Evolutionary conservation across 2,113 vertebrate genomes (phyloP).

Genomic region (Pedetes capensis): DNA sequence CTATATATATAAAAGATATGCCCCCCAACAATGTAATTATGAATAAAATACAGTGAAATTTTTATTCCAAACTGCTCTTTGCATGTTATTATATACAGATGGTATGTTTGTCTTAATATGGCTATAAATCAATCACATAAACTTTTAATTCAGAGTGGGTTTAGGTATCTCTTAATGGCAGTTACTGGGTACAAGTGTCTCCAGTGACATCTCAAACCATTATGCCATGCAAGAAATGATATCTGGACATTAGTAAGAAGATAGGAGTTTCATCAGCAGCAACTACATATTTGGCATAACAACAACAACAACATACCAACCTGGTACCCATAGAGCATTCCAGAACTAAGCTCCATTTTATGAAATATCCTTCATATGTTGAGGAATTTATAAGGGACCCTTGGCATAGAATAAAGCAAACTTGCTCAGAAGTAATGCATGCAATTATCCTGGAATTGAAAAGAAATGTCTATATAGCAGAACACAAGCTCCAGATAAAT

Average conservation of each 20-base stretch:
- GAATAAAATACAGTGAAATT: conserved; percentile 45
- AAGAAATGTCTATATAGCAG: conserved; percentile 68
- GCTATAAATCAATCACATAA: not conserved
- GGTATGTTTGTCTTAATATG: not conserved
- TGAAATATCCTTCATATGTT: conserved; percentile 47
- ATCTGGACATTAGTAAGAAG: conserved; percentile 76
- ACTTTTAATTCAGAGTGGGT: not conserved
- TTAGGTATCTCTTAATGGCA: not conserved
- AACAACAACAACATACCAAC: no score
- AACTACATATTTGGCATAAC: conserved; percentile 41
- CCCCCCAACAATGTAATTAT: not conserved
- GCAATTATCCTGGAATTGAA: conserved; percentile 70
- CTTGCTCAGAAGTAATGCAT: conserved; percentile 62
- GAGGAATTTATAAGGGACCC: conserved; percentile 45
- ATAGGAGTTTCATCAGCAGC: conserved; percentile 22
- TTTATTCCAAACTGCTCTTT: conserved; percentile 15
- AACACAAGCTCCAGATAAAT: conserved; percentile 62
- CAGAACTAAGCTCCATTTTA: conserved; percentile 13
- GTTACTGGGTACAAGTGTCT: conserved; percentile 54
- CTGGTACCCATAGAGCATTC: conserved; percentile 4
- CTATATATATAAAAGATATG: conserved; percentile 38
- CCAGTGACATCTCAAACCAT: conserved; percentile 77
- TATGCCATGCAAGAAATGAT: conserved; percentile 71
- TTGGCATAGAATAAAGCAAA: conserved; percentile 69
- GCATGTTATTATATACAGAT: conserved; percentile 29